Evolutionary conservation across 2,888 invertebrate species (phyloP).

Genomic region (Eucriotettix oculatus): DNA sequence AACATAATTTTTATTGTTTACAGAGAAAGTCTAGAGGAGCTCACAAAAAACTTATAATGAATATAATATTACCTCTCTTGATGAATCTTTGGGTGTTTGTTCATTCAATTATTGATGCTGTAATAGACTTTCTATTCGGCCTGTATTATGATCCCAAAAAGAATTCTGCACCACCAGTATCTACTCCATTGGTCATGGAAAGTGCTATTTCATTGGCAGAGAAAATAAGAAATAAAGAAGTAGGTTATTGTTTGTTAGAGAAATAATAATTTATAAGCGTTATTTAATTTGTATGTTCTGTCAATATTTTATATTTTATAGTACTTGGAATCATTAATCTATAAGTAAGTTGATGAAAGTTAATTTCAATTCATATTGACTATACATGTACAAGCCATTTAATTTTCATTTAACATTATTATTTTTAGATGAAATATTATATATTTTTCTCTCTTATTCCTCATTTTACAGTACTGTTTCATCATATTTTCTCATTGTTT

Average conservation of each 20-base stretch:
- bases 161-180: slow-evolving; percentile 24
- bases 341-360: too few species aligned
- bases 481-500: too few species aligned
- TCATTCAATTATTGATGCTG: slow-evolving; percentile 21
- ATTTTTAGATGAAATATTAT: too few species aligned
- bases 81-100: background rate
- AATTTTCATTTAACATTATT: too few species aligned
- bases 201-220: slow-evolving; percentile 50
- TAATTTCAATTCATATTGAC: too few species aligned
- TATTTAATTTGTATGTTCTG: background rate
- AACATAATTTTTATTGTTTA: background rate
- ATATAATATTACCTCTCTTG: background rate
- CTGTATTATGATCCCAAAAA: slow-evolving; percentile 24
- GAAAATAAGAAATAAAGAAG: slow-evolving; percentile 37
- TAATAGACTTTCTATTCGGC: slow-evolving; percentile 28
- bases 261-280: background rate
- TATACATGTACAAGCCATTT: background rate
- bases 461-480: too few species aligned
- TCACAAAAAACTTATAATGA: background rate
- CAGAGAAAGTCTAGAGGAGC: background rate
- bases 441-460: too few species aligned
- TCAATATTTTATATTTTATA: background rate
- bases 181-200: slow-evolving; percentile 31
- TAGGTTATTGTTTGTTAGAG: background rate
- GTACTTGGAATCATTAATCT: too few species aligned